A percentile compares a stretch with the other conserved stretches of the same genome.
These are phyloP conservation scores for Poeciliopsis paucimaculata DNA, from an alignment of 2,797 vertebrate genomes.

Conservation along the genomic window DNA sequence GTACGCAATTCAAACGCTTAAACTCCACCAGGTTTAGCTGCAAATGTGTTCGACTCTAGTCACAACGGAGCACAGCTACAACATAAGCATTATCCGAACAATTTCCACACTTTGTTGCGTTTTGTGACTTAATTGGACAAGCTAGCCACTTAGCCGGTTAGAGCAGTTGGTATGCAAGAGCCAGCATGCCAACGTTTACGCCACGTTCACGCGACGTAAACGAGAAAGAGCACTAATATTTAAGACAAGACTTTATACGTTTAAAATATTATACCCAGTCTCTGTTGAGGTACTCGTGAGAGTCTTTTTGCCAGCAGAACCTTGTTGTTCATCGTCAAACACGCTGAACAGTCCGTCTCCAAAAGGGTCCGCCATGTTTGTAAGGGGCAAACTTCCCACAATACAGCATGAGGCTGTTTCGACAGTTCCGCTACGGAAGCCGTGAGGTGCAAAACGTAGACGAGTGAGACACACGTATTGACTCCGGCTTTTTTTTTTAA, in stretches of 20 bases:
- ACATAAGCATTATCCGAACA: too few species aligned
- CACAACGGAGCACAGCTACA: not conserved
- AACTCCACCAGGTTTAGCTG: accelerated
- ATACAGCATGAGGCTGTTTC: conserved; percentile 56
- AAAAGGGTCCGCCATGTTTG: conserved; percentile 92
- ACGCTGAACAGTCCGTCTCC: conserved; percentile 94
- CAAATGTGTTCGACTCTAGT: accelerated
- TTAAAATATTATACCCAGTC: conserved; percentile 70
- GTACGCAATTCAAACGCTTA: not conserved
- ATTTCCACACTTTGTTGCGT: accelerated
- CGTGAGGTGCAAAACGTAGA: conserved; percentile 13
- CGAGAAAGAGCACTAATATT: accelerated
- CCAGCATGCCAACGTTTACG: conserved; percentile 7
- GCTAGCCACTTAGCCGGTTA: conserved; percentile 2
- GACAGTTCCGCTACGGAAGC: conserved; percentile 69
- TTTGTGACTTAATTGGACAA: not conserved
- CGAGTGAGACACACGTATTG: not conserved
- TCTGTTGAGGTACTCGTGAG: conserved; percentile 33
- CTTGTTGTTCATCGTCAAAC: conserved; percentile 89
- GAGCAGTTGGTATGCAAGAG: not conserved
- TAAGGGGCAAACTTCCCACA: conserved; percentile 55
- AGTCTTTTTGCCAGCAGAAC: conserved; percentile 75
- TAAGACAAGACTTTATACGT: not conserved
- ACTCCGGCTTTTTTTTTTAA: not conserved
- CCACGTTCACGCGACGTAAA: not conserved